Percentiles rank a stretch among this genome's conserved stretches.
These are phyloP conservation scores for Psephotus haematonotus DNA, from an alignment of 2,113 vertebrate genomes.

Conservation along the genomic window DNA sequence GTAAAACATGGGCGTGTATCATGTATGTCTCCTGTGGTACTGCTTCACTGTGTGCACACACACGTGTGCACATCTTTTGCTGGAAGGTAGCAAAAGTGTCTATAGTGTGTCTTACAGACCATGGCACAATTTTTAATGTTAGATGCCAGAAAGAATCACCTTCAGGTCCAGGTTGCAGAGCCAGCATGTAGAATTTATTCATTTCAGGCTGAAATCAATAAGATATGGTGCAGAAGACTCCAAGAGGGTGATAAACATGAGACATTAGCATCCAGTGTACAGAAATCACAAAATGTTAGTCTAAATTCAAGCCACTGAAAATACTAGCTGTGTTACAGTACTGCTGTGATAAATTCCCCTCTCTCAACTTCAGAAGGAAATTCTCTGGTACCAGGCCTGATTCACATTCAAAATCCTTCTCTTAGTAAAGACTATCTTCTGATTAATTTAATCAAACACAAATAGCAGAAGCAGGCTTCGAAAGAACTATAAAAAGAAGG, in stretches of 20 bases:
- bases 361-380: neutral
- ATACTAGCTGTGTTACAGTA: neutral
- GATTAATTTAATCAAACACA: neutral
- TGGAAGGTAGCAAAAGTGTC: neutral
- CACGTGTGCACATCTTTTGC: neutral
- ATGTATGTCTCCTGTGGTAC: neutral
- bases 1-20: neutral
- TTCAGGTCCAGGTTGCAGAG: neutral
- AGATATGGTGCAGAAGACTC: neutral
- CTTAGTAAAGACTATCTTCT: neutral
- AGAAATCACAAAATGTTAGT: neutral
- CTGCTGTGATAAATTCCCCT: neutral
- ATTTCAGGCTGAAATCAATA: neutral
- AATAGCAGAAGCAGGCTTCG: conserved; percentile 10
- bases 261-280: neutral
- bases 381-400: neutral
- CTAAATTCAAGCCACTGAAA: neutral
- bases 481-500: conserved; percentile 70
- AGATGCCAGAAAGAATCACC: neutral
- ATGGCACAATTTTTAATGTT: accelerated
- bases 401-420: neutral
- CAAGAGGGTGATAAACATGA: neutral
- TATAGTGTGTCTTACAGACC: accelerated
- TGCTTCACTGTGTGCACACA: neutral
- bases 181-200: accelerated